phyloP scores from a whole-genome alignment of 2,888 invertebrate genomes.

The Microctonus brassicae region DNA sequence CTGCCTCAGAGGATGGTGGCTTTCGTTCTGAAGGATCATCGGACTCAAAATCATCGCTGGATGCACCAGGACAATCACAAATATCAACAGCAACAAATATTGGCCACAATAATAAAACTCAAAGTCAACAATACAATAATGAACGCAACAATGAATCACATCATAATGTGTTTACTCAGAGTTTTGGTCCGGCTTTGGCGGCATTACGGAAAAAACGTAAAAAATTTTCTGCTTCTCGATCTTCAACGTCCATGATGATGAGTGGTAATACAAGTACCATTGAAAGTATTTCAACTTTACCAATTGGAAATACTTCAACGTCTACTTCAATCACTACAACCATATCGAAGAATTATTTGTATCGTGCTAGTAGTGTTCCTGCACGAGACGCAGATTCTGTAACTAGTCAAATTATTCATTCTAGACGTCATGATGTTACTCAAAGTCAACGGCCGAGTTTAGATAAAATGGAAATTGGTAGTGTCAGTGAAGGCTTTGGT shows the following conservation, averaged over 20 bases:
- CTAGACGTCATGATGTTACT: slow-evolving; percentile 74
- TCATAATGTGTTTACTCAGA: slow-evolving; percentile 61
- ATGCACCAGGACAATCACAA: slow-evolving; percentile 56
- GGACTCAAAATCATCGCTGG: slow-evolving; percentile 79
- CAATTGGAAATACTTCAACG: slow-evolving; percentile 18
- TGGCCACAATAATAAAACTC: slow-evolving; percentile 45
- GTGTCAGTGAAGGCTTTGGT: slow-evolving; percentile 49
- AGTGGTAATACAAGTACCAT: slow-evolving; percentile 65
- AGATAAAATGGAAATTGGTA: slow-evolving; percentile 58
- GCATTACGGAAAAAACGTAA: slow-evolving; percentile 85
- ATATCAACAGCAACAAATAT: slow-evolving; percentile 36
- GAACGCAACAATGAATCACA: slow-evolving; percentile 56
- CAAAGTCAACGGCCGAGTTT: slow-evolving; percentile 75
- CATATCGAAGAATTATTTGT: slow-evolving; percentile 71
- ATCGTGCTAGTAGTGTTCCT: slow-evolving; percentile 82
- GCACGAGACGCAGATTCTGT: slow-evolving; percentile 71
- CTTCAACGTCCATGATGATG: slow-evolving; percentile 73
- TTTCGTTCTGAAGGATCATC: slow-evolving; percentile 76
- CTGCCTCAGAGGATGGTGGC: slow-evolving; percentile 78
- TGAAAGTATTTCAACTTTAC: slow-evolving; percentile 46
- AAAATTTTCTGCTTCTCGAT: slow-evolving; percentile 85
- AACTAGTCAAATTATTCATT: slow-evolving; percentile 62
- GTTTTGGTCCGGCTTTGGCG: slow-evolving; percentile 74
- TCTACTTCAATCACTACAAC: slow-evolving; percentile 40
- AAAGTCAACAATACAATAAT: slow-evolving; percentile 34